Percentiles rank a stretch among this genome's conserved stretches.
Conservation (phyloP, 1,140 invertebrate genomes). For the Cardiocondyla obscurior region DNA sequence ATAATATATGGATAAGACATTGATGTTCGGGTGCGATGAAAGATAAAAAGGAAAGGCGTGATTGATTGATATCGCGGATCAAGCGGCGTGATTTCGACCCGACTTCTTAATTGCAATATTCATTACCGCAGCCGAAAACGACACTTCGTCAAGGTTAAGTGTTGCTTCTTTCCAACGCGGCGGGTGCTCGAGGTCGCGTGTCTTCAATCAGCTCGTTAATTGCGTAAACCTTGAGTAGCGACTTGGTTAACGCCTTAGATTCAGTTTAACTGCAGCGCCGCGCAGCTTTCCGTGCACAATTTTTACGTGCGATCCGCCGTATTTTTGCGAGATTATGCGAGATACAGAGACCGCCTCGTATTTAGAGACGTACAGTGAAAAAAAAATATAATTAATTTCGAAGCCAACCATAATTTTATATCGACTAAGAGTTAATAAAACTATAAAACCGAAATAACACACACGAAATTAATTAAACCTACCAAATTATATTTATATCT, state of each 20-base stretch:
- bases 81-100: background rate
- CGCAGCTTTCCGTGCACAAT: background rate
- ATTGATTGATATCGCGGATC: background rate
- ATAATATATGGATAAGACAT: background rate
- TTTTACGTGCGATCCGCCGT: background rate
- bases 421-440: too few species aligned
- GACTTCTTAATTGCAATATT: background rate
- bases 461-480: too few species aligned
- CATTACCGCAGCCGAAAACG: background rate
- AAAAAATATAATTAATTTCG: too few species aligned
- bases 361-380: background rate
- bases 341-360: background rate
- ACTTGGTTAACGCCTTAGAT: background rate
- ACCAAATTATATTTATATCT: too few species aligned
- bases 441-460: too few species aligned
- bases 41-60: background rate
- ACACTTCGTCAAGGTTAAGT: constrained; percentile 9
- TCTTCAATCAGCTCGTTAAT: constrained; percentile 26
- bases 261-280: background rate
- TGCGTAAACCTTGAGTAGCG: constrained; percentile 8
- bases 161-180: constrained; percentile 12
- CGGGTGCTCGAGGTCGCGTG: background rate
- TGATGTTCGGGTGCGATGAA: background rate
- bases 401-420: too few species aligned
- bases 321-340: background rate